Percentiles rank a stretch among this genome's conserved stretches.
phyloP scores from a whole-genome alignment of 2,797 vertebrate species.

The Diplodus puntazzo region DNA sequence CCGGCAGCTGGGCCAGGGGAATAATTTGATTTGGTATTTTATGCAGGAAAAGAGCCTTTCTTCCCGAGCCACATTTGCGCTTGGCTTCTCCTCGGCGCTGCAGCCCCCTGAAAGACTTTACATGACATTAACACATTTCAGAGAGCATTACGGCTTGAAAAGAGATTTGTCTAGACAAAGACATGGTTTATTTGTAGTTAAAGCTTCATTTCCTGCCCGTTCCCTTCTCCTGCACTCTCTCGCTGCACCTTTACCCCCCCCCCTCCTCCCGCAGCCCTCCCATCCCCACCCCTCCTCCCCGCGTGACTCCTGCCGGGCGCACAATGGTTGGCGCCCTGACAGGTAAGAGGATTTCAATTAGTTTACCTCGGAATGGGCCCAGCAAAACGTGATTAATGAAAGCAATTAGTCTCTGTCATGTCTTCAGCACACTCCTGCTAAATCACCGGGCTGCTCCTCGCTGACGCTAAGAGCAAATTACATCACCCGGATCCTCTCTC shows the following conservation, averaged over 20 bases:
- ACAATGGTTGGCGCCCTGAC: constrained; percentile 82
- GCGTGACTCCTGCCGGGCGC: constrained; percentile 74
- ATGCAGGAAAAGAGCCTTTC: constrained; percentile 86
- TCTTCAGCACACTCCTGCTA: constrained; percentile 82
- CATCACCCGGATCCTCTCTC: constrained; percentile 82
- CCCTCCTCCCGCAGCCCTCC: neutral
- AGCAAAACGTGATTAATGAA: constrained; percentile 88
- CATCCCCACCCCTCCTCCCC: constrained; percentile 46
- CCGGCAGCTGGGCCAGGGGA: constrained; percentile 85
- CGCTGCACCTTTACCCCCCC: constrained; percentile 64
- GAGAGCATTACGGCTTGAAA: constrained; percentile 87
- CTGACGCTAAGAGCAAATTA: constrained; percentile 85
- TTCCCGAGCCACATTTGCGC: constrained; percentile 83
- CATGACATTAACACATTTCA: constrained; percentile 90
- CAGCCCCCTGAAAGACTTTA: constrained; percentile 86
- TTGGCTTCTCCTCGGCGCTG: constrained; percentile 76
- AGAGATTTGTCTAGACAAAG: constrained; percentile 91
- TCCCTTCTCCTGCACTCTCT: constrained; percentile 76
- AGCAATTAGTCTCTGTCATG: constrained; percentile 91
- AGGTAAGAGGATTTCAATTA: constrained; percentile 89
- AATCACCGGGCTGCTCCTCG: constrained; percentile 80
- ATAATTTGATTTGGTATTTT: constrained; percentile 89
- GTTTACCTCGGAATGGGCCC: constrained; percentile 85
- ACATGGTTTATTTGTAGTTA: constrained; percentile 89
- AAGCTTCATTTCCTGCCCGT: constrained; percentile 89